Percentiles rank a stretch among this genome's conserved stretches.
Conservation (phyloP, 2,888 invertebrate species). For the Caenorhabditis wallacei region DNA sequence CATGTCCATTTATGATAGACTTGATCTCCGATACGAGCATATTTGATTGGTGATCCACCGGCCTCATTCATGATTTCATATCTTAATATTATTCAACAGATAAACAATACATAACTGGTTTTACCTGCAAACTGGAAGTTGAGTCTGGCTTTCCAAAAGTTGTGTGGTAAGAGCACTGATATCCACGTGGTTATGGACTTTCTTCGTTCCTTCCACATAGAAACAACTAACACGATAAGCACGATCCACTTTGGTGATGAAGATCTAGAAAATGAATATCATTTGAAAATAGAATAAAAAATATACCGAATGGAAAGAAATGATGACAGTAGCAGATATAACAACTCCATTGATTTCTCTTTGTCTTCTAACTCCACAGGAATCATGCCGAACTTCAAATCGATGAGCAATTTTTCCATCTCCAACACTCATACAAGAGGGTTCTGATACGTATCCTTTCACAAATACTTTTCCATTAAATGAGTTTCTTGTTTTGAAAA, state of each 20-base stretch:
- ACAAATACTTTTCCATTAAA: conserved; percentile 82
- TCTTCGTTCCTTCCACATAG: conserved; percentile 80
- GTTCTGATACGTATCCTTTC: conserved; percentile 76
- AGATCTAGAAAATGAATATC: conserved; percentile 69
- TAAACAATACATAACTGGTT: neutral
- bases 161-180: conserved; percentile 79
- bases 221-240: conserved; percentile 82
- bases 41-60: conserved; percentile 79
- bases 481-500: conserved; percentile 77
- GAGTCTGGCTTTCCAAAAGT: conserved; percentile 74
- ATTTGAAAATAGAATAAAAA: neutral
- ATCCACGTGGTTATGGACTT: conserved; percentile 78
- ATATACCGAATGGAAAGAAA: conserved; percentile 80
- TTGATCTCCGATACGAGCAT: conserved; percentile 81
- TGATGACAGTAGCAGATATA: conserved; percentile 79
- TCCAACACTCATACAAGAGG: conserved; percentile 69
- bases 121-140: conserved; percentile 78
- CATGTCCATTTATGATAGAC: conserved; percentile 80
- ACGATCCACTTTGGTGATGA: conserved; percentile 82
- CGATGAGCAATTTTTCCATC: conserved; percentile 68
- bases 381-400: conserved; percentile 79
- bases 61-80: conserved; percentile 81
- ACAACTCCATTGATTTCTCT: conserved; percentile 80
- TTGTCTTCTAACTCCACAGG: conserved; percentile 80
- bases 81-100: conserved; percentile 24